Conservation (phyloP, 2,113 vertebrate genomes). For the Meles meles region DNA sequence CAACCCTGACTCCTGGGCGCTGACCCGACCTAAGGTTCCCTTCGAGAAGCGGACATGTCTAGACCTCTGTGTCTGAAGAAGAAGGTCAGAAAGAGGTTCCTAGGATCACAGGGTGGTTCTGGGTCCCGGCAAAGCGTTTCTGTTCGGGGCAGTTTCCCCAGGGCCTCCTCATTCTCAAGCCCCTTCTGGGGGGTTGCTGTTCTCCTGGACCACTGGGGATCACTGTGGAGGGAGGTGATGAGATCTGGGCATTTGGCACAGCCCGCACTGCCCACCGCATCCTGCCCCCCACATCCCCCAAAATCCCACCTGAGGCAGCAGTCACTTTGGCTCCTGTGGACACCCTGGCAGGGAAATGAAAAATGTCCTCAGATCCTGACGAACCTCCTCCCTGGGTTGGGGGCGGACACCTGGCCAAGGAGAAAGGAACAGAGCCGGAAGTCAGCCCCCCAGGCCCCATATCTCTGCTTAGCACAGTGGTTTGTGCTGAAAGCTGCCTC, state of each 20-base stretch:
- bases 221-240: too few relatives aligned
- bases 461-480: rapidly evolving
- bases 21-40: neutral
- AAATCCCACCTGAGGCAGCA: neutral
- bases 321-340: neutral
- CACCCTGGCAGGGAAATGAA: neutral
- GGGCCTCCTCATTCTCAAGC: neutral
- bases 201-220: neutral
- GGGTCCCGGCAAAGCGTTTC: neutral
- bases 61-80: neutral
- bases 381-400: neutral
- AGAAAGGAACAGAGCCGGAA: neutral
- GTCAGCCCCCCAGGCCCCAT: neutral
- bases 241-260: neutral
- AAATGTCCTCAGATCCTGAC: neutral
- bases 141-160: rapidly evolving
- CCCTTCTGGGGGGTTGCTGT: neutral
- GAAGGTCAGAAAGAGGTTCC: neutral
- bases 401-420: neutral
- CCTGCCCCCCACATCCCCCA: neutral
- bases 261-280: neutral
- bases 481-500: neutral
- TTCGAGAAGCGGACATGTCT: neutral
- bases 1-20: neutral
- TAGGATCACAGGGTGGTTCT: too few relatives aligned